Evolutionary conservation across 2,888 invertebrate genomes (phyloP), one percentile per base, ranked within the genome.

Genomic region (Drosophila greeni): DNA sequence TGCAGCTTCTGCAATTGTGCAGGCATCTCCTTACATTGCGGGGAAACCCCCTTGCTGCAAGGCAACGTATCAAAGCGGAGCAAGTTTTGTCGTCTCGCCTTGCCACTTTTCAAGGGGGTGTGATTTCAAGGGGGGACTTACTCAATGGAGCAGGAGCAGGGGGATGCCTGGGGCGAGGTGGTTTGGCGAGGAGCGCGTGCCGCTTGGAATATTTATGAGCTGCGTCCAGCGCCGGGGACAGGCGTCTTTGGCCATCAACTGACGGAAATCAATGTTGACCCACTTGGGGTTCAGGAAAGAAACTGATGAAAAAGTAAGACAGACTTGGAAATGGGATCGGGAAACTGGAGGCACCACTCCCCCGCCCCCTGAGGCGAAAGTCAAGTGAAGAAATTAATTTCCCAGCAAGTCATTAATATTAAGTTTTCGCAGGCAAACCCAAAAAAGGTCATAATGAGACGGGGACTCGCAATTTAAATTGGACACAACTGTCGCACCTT

Each of bases 191-290:
- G 65, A 78, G 68, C 84, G 79, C 79, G 79, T 79, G 79, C 79
- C 82, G 68, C 59, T 53, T 82, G 67, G 79, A 80, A 80, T 80
- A 80, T 80, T 80, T 80, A 80, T 80, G 79, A 80, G 79, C 70
- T 72, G 72, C 67, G 62, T 66, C 70, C 72, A 72, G 34, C 56
- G 65, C 52, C 57, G 20, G 48, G 48, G 33, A 56, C 68, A 40
- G 43, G 59, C 66, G 26, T 69, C 51, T 48, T 65, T 54, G 66
- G 66, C 61, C 71, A 59, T 60, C 66, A 58, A 54, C 70, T 60
- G 77, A 59, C 82, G 79, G 74, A 82, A 79, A 74, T 82, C 82
- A 79, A 82, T 84, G 82, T 71, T 80, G 84, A 84, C 79, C 82
- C 79, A 84, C 67, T 80, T 80, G 79, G 70, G 64, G 37, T 54